Evolutionary conservation across 2,888 invertebrate genomes (phyloP).

Genomic region (Hydriomena furcata): DNA sequence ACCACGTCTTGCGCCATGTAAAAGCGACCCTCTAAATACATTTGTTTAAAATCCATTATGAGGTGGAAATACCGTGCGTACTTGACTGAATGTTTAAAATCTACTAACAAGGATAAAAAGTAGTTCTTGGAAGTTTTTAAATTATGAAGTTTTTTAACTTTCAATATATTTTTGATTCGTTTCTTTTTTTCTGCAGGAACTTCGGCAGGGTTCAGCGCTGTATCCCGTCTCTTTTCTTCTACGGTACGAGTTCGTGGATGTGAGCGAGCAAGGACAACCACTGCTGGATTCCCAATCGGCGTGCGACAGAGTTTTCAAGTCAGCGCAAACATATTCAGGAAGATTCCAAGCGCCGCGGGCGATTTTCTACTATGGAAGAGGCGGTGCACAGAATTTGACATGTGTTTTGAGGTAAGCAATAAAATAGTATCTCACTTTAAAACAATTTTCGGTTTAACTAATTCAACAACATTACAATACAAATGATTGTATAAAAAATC

Average conservation of each 20-base stretch:
- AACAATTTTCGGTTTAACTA: too few relatives aligned
- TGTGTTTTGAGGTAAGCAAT: conserved; percentile 85
- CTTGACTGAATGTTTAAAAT: conserved; percentile 19
- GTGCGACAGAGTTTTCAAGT: conserved; percentile 85
- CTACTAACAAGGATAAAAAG: conserved; percentile 23
- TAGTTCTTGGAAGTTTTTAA: conserved; percentile 9
- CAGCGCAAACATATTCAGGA: conserved; percentile 81
- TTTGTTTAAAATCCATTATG: conserved; percentile 31
- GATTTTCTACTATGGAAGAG: conserved; percentile 92
- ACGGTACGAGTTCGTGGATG: conserved; percentile 92
- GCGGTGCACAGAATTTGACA: conserved; percentile 89
- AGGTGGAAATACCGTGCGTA: conserved; percentile 14
- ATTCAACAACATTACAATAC: too few relatives aligned
- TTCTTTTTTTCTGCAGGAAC: conserved; percentile 67
- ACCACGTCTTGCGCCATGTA: conserved; percentile 48
- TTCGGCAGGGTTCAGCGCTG: conserved; percentile 90
- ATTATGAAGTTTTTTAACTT: conserved; percentile 7
- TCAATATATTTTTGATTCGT: conserved; percentile 13
- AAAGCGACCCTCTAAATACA: conserved; percentile 45
- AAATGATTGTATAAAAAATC: neutral
- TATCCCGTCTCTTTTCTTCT: conserved; percentile 90
- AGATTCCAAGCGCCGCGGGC: conserved; percentile 90
- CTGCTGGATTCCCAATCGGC: conserved; percentile 83
- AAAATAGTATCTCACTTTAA: neutral
- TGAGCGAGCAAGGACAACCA: conserved; percentile 86